Conservation (phyloP, 2,797 vertebrate species). For the Chaenodraco wilsoni region DNA sequence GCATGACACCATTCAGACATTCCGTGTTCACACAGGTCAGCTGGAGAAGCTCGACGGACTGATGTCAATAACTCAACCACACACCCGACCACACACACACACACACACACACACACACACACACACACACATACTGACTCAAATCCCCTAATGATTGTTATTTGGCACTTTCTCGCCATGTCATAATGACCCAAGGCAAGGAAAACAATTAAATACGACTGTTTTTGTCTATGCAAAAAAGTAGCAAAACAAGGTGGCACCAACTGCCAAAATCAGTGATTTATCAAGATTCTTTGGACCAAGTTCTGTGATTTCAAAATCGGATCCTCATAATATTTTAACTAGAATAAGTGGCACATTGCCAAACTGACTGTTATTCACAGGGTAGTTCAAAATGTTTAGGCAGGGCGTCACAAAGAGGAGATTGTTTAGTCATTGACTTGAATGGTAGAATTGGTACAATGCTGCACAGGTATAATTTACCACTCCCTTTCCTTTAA, state of each 20-base stretch:
- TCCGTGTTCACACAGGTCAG: constrained; percentile 49
- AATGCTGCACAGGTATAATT: not conserved
- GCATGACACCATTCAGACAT: constrained; percentile 54
- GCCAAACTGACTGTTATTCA: not conserved
- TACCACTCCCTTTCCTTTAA: not conserved
- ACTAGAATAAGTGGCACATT: not conserved
- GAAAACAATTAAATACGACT: constrained; percentile 46
- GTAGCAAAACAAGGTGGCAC: constrained; percentile 49
- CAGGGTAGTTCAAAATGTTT: not conserved
- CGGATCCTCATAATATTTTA: not conserved
- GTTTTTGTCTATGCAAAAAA: constrained; percentile 37
- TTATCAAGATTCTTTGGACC: not conserved
- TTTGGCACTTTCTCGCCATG: constrained; percentile 68
- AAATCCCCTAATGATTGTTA: constrained; percentile 82
- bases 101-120: constrained; percentile 37
- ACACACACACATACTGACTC: constrained; percentile 41
- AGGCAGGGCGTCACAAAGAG: not conserved
- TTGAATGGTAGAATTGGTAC: not conserved
- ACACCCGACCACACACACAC: constrained; percentile 18
- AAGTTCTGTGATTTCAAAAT: not conserved
- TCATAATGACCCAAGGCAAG: constrained; percentile 72
- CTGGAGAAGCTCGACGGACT: constrained; percentile 31
- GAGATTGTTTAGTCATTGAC: not conserved
- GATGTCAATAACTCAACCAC: constrained; percentile 48
- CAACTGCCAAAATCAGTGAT: not conserved